A percentile compares a stretch with the other conserved stretches of the same genome.
Evolutionary conservation across 2,888 invertebrate species (phyloP).

Genomic region (Pseudeuparius sepicola): DNA sequence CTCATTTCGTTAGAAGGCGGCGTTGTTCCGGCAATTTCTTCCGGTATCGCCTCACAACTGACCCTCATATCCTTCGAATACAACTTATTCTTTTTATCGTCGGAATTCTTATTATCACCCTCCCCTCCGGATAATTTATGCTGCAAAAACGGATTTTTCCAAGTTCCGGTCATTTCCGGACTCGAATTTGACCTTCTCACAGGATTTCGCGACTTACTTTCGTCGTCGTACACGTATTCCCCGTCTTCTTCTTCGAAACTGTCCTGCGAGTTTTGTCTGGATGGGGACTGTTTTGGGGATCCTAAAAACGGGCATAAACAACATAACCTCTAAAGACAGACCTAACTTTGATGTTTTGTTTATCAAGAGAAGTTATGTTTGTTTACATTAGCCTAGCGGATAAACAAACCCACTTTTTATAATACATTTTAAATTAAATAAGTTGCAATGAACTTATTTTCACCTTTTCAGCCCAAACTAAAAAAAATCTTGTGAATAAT

Average conservation of each 20-base stretch:
- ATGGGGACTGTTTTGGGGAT: conserved; percentile 37
- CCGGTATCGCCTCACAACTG: conserved; percentile 84
- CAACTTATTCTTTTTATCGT: conserved; percentile 53
- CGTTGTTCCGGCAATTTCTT: conserved; percentile 75
- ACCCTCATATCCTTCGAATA: conserved; percentile 68
- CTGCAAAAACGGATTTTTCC: conserved; percentile 57
- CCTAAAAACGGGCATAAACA: no score
- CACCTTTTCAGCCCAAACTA: no score
- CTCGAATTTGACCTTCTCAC: conserved; percentile 84
- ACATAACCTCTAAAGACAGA: no score
- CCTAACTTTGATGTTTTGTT: no score
- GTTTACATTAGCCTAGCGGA: no score
- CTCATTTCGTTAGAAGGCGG: no score
- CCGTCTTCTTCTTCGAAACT: conserved; percentile 43
- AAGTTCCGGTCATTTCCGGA: conserved; percentile 81
- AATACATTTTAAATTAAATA: no score
- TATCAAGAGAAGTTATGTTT: no score
- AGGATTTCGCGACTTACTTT: conserved; percentile 59
- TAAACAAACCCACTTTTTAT: no score
- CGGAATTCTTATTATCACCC: conserved; percentile 27
- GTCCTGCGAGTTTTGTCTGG: conserved; percentile 45
- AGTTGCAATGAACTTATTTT: no score
- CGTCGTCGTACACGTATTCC: conserved; percentile 32
- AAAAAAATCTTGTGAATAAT: no score
- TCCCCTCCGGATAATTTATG: conserved; percentile 22